Conservation (phyloP, 2,797 vertebrate species). For the Peromyscus nudipes region DNA sequence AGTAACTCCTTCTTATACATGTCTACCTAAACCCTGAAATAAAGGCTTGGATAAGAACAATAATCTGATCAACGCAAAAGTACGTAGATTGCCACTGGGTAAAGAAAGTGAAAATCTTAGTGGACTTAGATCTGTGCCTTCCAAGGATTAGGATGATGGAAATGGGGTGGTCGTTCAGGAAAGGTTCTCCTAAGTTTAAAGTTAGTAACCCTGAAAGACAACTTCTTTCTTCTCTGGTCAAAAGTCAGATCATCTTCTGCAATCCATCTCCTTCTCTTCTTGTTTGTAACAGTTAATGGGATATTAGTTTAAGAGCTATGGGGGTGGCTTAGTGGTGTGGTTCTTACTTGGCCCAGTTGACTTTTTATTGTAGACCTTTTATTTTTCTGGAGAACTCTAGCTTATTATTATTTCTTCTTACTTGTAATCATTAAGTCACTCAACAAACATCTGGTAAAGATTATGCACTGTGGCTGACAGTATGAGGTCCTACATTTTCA, state of each 20-base stretch:
- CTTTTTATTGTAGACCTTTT: background rate
- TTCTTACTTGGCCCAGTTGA: background rate
- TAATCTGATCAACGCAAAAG: background rate
- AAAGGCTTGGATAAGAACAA: background rate
- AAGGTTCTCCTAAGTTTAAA: background rate
- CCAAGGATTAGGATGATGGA: background rate
- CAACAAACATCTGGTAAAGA: background rate
- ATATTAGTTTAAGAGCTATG: background rate
- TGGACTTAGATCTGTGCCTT: background rate
- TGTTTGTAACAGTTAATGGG: background rate
- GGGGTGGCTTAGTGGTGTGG: background rate
- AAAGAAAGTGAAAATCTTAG: background rate
- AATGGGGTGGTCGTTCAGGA: background rate
- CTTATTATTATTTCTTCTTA: background rate
- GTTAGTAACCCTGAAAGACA: background rate
- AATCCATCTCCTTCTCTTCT: background rate
- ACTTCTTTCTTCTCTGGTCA: background rate
- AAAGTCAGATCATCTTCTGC: background rate
- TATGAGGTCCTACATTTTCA: background rate
- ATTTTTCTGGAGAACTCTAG: background rate
- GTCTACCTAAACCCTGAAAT: background rate
- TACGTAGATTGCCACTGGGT: background rate
- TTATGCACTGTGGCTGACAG: background rate
- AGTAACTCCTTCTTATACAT: constrained; percentile 6
- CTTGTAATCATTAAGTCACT: background rate